These are phyloP conservation scores for Drosophila seclusa DNA, from an alignment of 2,888 invertebrate genomes.

Conservation along the genomic window DNA sequence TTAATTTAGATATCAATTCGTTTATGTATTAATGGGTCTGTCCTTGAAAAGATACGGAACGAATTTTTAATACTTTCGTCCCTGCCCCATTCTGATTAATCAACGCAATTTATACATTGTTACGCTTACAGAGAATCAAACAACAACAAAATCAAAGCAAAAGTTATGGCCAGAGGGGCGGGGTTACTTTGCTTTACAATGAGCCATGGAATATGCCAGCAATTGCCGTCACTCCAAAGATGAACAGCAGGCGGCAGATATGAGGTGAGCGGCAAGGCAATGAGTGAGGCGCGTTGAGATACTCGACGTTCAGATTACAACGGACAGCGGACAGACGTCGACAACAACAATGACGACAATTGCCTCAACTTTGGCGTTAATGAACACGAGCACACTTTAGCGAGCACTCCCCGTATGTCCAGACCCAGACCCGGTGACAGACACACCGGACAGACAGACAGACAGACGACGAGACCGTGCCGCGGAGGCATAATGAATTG, in stretches of 20 bases:
- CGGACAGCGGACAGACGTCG: constrained; percentile 51
- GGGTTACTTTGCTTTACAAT: constrained; percentile 49
- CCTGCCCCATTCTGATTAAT: neutral
- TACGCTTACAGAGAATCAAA: constrained; percentile 20
- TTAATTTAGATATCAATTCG: neutral
- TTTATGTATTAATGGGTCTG: neutral
- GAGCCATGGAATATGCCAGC: constrained; percentile 66
- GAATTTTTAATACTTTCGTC: neutral
- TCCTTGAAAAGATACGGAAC: neutral
- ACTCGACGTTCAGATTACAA: constrained; percentile 70
- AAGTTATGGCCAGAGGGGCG: constrained; percentile 6
- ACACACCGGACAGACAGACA: constrained; percentile 27
- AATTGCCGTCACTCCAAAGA: constrained; percentile 51
- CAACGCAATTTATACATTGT: neutral
- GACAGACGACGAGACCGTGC: constrained; percentile 15
- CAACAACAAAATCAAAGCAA: constrained; percentile 27
- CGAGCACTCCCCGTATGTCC: constrained; percentile 60
- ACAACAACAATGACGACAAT: constrained; percentile 62
- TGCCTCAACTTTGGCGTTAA: constrained; percentile 81
- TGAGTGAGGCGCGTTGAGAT: constrained; percentile 12
- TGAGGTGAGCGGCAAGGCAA: neutral
- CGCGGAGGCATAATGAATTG: constrained; percentile 66
- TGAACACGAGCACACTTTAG: constrained; percentile 80
- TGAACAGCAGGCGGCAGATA: neutral
- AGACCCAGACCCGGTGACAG: constrained; percentile 34